Percentiles rank a stretch among this genome's conserved stretches.
phyloP scores from a whole-genome alignment of 2,888 invertebrate species.

The Sphaerophoria taeniata region DNA sequence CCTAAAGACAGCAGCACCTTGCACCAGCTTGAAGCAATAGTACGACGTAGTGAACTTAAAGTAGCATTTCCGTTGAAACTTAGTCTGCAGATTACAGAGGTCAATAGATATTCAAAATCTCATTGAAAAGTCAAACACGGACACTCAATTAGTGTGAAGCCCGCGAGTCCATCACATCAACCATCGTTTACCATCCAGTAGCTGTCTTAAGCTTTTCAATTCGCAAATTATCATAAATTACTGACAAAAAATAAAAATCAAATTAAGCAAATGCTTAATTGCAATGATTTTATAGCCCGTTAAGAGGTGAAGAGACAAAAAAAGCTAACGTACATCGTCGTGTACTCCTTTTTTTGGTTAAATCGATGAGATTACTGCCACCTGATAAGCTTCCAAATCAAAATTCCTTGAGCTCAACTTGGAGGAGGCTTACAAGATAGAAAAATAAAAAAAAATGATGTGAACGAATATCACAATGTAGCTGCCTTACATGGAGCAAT shows the following conservation, averaged over 20 bases:
- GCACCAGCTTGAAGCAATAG: too few relatives aligned
- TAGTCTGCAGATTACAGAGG: too few relatives aligned
- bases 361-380: constrained; percentile 48
- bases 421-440: constrained; percentile 44
- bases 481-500: constrained; percentile 40
- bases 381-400: constrained; percentile 65
- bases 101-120: too few relatives aligned
- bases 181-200: too few relatives aligned
- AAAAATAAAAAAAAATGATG: constrained; percentile 15
- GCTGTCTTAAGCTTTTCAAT: too few relatives aligned
- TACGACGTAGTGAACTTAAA: too few relatives aligned
- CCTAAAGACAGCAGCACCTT: too few relatives aligned
- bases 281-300: constrained; percentile 4
- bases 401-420: constrained; percentile 65
- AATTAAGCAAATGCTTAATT: constrained; percentile 31
- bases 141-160: too few relatives aligned
- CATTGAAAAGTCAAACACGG: too few relatives aligned
- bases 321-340: constrained; percentile 8
- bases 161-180: too few relatives aligned
- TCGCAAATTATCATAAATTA: too few relatives aligned
- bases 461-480: constrained; percentile 41
- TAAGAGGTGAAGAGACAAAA: not conserved
- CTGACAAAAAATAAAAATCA: constrained; percentile 12
- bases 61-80: too few relatives aligned
- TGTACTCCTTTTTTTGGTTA: constrained; percentile 33